Base-by-base conservation (phyloP, 2,113 vertebrate species). In the Hystrix brachyura region DNA sequence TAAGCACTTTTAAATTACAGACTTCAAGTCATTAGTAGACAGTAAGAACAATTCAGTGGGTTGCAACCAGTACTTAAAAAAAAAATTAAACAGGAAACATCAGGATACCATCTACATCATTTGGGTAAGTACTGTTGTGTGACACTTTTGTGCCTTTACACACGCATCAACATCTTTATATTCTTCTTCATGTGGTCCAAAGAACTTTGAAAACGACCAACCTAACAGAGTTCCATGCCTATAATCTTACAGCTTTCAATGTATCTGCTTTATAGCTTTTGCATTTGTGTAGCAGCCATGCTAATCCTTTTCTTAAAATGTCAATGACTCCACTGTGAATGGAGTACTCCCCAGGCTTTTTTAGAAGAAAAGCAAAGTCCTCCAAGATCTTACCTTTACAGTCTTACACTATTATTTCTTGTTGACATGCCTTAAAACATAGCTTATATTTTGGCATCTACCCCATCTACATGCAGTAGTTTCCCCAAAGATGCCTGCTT, bases 1-100 rank as follows among this genome's bases (percentile, higher is more conserved):
- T 74, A 78, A 94, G 59, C 38, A 87, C 29, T 93, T 96, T 93
- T n/a, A 89, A 95, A 95, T 82, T 84, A 94, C 2, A 95, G 67
- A 18, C 13, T 89, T 27, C 10, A 94, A 91, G 43, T 57, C 53
- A 90, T 62, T 48, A 51, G 11, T 9, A 67, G 81, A 90, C 34
- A n/a, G 19, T 67, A 15, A 69, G 81, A 80, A 95, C 34, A 78
- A 96, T 15, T 84, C 64, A 90, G 38, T 87, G 59, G 43, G 78
- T 2, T 95, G 17, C 17, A 94, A 85, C 17, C 5, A 90, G 80
- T 46, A 85, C 91, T 87, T 71, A 72, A 67, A 80, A 80, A 67
- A 74, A 91, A 62, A 69, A 60, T 64, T 64, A 93, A 94, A 91
- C 2, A 87, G 34, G 89, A 60, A 90, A 67, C 1, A 48, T 82